These are phyloP conservation scores for Tyrophagus putrescentiae DNA, from an alignment of 1,140 invertebrate genomes.

Conservation along the genomic window DNA sequence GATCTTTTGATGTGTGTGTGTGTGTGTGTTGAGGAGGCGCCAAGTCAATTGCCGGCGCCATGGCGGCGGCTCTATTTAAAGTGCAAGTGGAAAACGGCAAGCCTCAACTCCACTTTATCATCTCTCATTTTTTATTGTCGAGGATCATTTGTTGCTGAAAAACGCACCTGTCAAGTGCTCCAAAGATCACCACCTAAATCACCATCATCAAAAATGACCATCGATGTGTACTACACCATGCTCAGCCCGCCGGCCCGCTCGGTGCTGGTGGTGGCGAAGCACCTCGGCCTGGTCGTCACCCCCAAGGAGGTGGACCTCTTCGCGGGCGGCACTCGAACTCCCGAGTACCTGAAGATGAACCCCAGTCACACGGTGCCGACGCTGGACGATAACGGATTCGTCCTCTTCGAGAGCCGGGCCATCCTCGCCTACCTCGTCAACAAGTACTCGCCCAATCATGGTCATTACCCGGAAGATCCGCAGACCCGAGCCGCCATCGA, in stretches of 20 bases:
- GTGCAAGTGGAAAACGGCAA: no score
- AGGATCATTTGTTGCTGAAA: no score
- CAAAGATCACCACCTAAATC: no score
- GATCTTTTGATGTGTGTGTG: no score
- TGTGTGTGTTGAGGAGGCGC: no score
- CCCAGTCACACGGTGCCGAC: constrained; percentile 52
- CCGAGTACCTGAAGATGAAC: constrained; percentile 38
- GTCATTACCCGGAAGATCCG: constrained; percentile 50
- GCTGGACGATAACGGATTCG: constrained; percentile 47
- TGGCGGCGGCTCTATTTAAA: no score
- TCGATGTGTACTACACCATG: constrained; percentile 26
- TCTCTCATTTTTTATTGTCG: no score
- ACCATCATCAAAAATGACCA: constrained; percentile 27
- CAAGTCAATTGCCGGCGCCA: no score
- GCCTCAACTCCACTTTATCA: no score
- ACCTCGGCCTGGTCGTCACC: constrained; percentile 9
- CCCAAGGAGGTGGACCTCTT: constrained; percentile 8
- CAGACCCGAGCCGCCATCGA: constrained; percentile 52
- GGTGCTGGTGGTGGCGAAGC: not conserved
- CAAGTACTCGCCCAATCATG: constrained; percentile 46
- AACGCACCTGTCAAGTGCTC: no score
- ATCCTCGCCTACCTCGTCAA: constrained; percentile 25
- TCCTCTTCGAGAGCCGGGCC: constrained; percentile 41
- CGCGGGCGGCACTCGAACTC: constrained; percentile 5
- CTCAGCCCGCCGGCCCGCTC: constrained; percentile 19